Evolutionary conservation across 2,113 vertebrate species (phyloP).

Genomic region (Calidris pygmaea): DNA sequence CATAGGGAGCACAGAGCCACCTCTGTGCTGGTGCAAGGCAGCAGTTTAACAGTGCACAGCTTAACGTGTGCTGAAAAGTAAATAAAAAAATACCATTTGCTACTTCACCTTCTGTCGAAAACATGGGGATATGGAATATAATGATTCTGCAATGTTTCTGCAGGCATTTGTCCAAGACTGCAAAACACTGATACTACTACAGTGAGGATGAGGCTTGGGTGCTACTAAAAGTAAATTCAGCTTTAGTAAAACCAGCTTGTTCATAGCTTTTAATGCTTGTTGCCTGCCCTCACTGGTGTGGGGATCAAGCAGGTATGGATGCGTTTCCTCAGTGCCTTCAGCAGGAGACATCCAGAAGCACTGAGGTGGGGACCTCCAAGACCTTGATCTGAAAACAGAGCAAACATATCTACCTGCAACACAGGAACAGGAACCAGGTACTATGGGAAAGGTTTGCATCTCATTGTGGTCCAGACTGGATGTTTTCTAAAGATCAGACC

Average conservation of each 20-base stretch:
- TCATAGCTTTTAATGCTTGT: not conserved
- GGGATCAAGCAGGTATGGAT: accelerated
- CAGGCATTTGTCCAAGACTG: not conserved
- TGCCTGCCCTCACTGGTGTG: not conserved
- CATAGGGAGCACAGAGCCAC: not conserved
- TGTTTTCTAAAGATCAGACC: not conserved
- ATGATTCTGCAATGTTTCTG: not conserved
- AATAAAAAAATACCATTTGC: not conserved
- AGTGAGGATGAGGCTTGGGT: not conserved
- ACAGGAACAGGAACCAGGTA: not conserved
- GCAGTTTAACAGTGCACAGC: not conserved
- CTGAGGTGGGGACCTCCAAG: not conserved
- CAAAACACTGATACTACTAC: not conserved
- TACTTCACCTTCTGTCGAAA: not conserved
- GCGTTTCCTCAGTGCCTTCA: not conserved
- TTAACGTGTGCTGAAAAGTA: not conserved
- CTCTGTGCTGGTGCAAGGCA: accelerated
- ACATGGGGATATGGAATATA: not conserved
- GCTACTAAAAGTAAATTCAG: not conserved
- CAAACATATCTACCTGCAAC: not conserved
- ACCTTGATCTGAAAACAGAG: not conserved
- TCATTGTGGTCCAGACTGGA: not conserved
- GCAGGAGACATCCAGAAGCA: not conserved
- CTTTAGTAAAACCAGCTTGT: not conserved
- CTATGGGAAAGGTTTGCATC: not conserved